phyloP scores from a whole-genome alignment of 2,888 invertebrate genomes.

The Taphrorychus bicolor region DNA sequence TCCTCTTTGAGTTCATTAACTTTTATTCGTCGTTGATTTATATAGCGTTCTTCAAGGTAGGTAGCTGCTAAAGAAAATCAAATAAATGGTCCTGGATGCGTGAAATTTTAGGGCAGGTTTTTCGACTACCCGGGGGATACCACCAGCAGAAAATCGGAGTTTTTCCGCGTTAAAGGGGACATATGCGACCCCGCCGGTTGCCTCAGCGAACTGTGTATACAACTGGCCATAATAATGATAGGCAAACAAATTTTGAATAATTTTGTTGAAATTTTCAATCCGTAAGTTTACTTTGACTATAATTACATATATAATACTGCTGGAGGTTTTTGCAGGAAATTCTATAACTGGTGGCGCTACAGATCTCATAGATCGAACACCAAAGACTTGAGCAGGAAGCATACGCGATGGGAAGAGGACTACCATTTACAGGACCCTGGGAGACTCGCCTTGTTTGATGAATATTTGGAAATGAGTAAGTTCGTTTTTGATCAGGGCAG shows the following conservation, averaged over 20 bases:
- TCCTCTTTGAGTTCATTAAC: conserved; percentile 98
- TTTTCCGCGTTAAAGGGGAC: conserved; percentile 79
- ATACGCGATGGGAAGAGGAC: conserved; percentile 93
- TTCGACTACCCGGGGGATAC: conserved; percentile 88
- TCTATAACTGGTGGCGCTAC: conserved; percentile 91
- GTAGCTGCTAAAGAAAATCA: conserved; percentile 1
- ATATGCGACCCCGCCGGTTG: conserved; percentile 94
- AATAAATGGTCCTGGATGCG: neutral
- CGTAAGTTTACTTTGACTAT: conserved; percentile 65
- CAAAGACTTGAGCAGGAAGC: conserved; percentile 73
- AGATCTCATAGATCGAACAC: conserved; percentile 79
- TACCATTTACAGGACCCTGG: conserved; percentile 92
- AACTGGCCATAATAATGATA: conserved; percentile 93
- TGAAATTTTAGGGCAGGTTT: conserved; percentile 74
- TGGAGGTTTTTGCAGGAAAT: conserved; percentile 63
- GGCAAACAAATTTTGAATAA: conserved; percentile 95
- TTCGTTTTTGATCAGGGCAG: neutral
- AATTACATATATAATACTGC: no score
- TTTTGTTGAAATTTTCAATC: conserved; percentile 87
- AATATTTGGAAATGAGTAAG: conserved; percentile 96
- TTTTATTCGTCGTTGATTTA: conserved; percentile 98
- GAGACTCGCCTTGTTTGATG: conserved; percentile 89
- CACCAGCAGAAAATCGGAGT: conserved; percentile 75
- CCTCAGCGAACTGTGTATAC: conserved; percentile 90
- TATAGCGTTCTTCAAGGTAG: conserved; percentile 97